phyloP scores from a whole-genome alignment of 92 coral and sea anemone species.

The Umimayanthus kanabou region DNA sequence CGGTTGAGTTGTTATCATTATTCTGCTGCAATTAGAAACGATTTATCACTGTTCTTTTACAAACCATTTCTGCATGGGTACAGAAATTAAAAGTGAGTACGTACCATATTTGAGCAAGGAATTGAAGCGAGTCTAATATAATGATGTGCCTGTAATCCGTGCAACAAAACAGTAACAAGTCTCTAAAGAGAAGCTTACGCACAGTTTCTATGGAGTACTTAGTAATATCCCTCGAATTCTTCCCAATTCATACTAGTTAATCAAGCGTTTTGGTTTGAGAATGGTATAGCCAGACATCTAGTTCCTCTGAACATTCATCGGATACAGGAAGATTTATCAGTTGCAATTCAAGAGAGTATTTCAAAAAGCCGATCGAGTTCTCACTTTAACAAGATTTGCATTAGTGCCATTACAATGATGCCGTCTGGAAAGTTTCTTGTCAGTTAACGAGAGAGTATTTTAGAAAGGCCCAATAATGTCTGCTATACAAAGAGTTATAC shows the following conservation, averaged over 20 bases:
- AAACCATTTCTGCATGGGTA: not conserved
- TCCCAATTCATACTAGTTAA: not conserved
- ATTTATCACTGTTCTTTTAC: not conserved
- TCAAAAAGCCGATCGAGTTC: not conserved
- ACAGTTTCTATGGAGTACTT: not conserved
- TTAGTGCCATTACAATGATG: no score
- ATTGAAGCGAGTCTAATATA: not conserved
- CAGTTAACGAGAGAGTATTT: not conserved
- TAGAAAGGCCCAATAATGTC: not conserved
- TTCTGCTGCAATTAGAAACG: conserved; percentile 8
- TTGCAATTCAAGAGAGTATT: not conserved
- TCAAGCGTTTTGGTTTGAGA: not conserved
- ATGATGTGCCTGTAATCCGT: not conserved
- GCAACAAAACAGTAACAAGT: conserved; percentile 3
- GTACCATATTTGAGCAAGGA: not conserved
- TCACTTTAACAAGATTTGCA: not conserved
- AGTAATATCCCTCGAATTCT: not conserved
- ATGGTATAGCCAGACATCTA: not conserved
- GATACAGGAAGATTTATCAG: not conserved
- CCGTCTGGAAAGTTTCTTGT: no score
- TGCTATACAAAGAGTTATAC: not conserved
- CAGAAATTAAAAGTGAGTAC: not conserved
- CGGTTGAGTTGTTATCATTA: conserved; percentile 19
- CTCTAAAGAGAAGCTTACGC: not conserved
- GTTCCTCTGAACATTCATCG: not conserved